Conservation (phyloP, 2,888 invertebrate genomes). For the Euplexia lucipara region DNA sequence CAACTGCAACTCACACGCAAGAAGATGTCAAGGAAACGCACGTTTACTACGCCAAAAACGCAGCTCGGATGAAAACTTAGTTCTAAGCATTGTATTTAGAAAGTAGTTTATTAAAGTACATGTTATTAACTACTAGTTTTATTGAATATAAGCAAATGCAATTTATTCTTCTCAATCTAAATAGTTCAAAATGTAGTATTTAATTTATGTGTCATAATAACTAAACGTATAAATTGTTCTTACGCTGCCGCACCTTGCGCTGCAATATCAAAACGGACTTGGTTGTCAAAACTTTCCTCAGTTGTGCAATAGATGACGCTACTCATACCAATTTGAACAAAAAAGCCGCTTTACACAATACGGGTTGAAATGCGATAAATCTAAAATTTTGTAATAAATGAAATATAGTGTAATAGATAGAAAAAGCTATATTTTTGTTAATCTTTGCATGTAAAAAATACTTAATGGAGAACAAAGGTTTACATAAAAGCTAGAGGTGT, state of each 20-base stretch:
- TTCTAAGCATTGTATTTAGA: slow-evolving; percentile 29
- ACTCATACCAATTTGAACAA: slow-evolving; percentile 6
- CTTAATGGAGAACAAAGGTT: slow-evolving; percentile 2
- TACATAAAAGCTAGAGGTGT: slow-evolving; percentile 30
- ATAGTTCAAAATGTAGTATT: no score
- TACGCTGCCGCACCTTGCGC: no score
- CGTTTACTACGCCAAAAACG: slow-evolving; percentile 79
- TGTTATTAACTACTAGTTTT: slow-evolving; percentile 17
- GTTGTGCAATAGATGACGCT: slow-evolving; percentile 43
- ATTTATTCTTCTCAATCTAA: background rate
- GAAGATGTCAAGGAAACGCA: slow-evolving; percentile 83
- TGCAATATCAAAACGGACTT: slow-evolving; percentile 38
- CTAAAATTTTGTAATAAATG: background rate
- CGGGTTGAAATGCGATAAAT: background rate
- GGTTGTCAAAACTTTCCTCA: slow-evolving; percentile 14
- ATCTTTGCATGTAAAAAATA: background rate
- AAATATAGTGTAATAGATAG: no score
- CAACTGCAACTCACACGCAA: slow-evolving; percentile 92
- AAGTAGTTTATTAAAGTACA: slow-evolving; percentile 59
- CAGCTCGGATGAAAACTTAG: slow-evolving; percentile 78
- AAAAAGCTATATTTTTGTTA: background rate
- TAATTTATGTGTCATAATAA: background rate
- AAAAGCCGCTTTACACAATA: slow-evolving; percentile 11
- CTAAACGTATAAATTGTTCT: no score
- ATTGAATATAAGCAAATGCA: background rate